Percentiles rank a stretch among this genome's conserved stretches.
Evolutionary conservation across 1,140 invertebrate genomes (phyloP).

Genomic region (Caenorhabditis brenneri): DNA sequence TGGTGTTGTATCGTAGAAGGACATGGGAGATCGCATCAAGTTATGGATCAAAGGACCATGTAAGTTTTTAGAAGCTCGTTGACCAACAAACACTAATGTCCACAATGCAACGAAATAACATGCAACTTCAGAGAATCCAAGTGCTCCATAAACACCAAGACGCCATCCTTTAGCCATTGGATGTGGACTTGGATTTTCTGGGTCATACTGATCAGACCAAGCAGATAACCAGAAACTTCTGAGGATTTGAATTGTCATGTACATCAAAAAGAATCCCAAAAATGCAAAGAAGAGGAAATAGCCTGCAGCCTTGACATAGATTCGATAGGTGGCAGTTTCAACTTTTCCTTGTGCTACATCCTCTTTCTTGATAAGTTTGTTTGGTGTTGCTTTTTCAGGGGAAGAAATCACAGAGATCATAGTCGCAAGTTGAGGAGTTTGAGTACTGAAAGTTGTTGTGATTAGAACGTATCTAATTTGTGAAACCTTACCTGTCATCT

Average conservation of each 20-base stretch:
- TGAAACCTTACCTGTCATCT: conserved; percentile 42
- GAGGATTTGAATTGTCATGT: conserved; percentile 50
- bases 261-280: conserved; percentile 47
- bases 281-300: conserved; percentile 57
- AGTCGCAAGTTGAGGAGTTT: conserved; percentile 2
- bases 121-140: conserved; percentile 64
- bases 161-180: conserved; percentile 49
- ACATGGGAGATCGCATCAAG: conserved; percentile 78
- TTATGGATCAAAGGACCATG: conserved; percentile 80
- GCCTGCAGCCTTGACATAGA: conserved; percentile 56
- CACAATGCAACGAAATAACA: conserved; percentile 18
- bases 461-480: neutral
- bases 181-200: conserved; percentile 12
- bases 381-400: neutral
- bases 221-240: conserved; percentile 61
- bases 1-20: conserved; percentile 77
- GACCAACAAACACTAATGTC: conserved; percentile 60
- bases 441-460: neutral
- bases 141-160: conserved; percentile 64
- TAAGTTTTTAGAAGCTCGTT: conserved; percentile 75
- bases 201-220: conserved; percentile 56
- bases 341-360: conserved; percentile 55
- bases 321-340: conserved; percentile 56
- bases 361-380: conserved; percentile 58
- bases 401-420: conserved; percentile 48